Evolutionary conservation across 2,888 invertebrate species (phyloP).

Genomic region (Limenitis camilla): DNA sequence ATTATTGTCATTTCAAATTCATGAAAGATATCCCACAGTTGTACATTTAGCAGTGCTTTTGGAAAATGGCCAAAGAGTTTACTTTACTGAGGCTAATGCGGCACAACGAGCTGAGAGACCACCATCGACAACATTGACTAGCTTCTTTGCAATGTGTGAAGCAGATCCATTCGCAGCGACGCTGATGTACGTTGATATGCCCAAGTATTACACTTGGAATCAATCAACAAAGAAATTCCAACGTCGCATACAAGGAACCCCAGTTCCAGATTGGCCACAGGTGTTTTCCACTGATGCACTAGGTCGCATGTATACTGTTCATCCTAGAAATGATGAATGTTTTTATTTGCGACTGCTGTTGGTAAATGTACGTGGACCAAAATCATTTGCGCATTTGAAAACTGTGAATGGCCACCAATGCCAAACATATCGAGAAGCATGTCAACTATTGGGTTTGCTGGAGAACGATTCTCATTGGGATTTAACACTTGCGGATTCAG

Average conservation of each 20-base stretch:
- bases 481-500: constrained; percentile 20
- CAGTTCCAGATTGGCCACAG: constrained; percentile 28
- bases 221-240: constrained; percentile 33
- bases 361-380: constrained; percentile 33
- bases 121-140: constrained; percentile 23
- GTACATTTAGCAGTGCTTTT: constrained; percentile 18
- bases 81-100: constrained; percentile 20
- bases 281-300: constrained; percentile 32
- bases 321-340: constrained; percentile 35
- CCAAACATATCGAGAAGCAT: constrained; percentile 20
- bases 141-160: constrained; percentile 24
- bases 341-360: constrained; percentile 37
- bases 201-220: constrained; percentile 38
- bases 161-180: constrained; percentile 30
- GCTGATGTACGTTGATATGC: constrained; percentile 37
- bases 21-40: constrained; percentile 13
- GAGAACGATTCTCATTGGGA: constrained; percentile 25
- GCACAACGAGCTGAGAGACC: constrained; percentile 20
- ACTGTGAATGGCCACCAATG: constrained; percentile 25
- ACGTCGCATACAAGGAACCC: constrained; percentile 33
- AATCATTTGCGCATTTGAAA: constrained; percentile 20
- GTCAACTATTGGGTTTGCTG: constrained; percentile 22
- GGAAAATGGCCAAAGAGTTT: constrained; percentile 16
- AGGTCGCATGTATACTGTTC: constrained; percentile 37
- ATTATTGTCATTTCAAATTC: constrained; percentile 28